Conservation (phyloP, 2,797 vertebrate species). For the Megaceryle alcyon region DNA sequence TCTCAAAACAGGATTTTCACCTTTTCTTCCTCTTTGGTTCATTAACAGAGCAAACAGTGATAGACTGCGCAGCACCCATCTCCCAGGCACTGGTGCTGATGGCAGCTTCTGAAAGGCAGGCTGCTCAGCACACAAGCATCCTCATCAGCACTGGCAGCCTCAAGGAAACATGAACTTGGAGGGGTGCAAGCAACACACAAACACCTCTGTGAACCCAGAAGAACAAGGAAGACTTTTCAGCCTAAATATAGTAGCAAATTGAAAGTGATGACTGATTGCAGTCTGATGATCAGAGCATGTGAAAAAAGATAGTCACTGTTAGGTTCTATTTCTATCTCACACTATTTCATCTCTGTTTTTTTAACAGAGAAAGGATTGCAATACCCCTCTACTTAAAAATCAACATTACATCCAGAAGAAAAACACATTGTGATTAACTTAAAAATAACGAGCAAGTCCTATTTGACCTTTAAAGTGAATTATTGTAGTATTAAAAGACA, state of each 20-base stretch:
- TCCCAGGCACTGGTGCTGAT: background rate
- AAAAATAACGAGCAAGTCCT: constrained; percentile 37
- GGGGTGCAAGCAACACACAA: background rate
- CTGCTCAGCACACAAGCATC: background rate
- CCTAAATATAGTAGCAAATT: constrained; percentile 27
- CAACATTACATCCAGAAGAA: constrained; percentile 4
- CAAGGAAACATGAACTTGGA: accelerated
- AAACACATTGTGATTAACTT: constrained; percentile 1
- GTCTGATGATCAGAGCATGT: background rate
- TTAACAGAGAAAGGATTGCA: constrained; percentile 26
- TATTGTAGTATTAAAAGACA: constrained; percentile 36
- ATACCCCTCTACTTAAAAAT: constrained; percentile 25
- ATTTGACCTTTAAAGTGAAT: constrained; percentile 44
- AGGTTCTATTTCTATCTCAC: constrained; percentile 36
- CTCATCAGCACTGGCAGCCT: background rate
- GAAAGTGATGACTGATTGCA: constrained; percentile 57
- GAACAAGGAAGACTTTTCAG: background rate
- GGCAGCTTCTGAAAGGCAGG: background rate
- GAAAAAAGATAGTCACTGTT: constrained; percentile 20
- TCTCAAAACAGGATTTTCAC: background rate
- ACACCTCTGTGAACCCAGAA: background rate
- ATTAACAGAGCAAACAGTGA: background rate
- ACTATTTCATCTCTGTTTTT: constrained; percentile 34
- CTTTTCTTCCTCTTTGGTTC: background rate
- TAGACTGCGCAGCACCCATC: background rate